A percentile compares a stretch with the other conserved stretches of the same genome.
These are phyloP conservation scores for Tortricodes alternella DNA, from an alignment of 2,888 invertebrate genomes.

Conservation along the genomic window DNA sequence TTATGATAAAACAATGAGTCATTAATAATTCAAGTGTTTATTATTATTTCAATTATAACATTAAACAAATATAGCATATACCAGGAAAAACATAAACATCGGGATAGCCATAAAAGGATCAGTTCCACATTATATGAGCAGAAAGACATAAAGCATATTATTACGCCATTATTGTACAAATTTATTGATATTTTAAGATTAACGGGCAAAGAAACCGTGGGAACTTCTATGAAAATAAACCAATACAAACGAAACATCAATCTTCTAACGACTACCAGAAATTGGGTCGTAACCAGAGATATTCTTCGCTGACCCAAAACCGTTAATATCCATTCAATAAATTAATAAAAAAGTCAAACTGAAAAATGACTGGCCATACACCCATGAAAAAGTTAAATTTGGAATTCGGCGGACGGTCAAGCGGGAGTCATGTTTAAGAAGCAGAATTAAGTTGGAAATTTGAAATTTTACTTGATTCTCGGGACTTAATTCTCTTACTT, in stretches of 20 bases:
- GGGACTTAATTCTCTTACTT: no score
- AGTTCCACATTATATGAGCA: no score
- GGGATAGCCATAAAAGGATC: no score
- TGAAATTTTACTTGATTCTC: neutral
- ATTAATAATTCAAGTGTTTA: no score
- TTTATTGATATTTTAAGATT: neutral
- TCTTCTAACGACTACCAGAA: constrained; percentile 25
- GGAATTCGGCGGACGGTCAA: constrained; percentile 28
- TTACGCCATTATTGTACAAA: neutral
- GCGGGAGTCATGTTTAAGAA: neutral
- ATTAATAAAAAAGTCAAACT: constrained; percentile 43
- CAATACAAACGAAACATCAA: constrained; percentile 10
- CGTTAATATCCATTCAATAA: constrained; percentile 40
- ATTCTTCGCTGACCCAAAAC: constrained; percentile 29
- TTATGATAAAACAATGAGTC: no score
- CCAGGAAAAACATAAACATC: neutral
- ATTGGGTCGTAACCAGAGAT: constrained; percentile 14
- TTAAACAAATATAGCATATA: neutral
- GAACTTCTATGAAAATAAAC: constrained; percentile 3
- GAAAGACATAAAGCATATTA: no score
- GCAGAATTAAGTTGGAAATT: neutral
- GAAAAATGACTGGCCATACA: constrained; percentile 46
- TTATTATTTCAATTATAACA: neutral
- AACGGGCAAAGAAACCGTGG: constrained; percentile 4
- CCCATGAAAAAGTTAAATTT: constrained; percentile 46